phyloP scores from a whole-genome alignment of 2,888 invertebrate genomes.

The Mythimna lalbum region DNA sequence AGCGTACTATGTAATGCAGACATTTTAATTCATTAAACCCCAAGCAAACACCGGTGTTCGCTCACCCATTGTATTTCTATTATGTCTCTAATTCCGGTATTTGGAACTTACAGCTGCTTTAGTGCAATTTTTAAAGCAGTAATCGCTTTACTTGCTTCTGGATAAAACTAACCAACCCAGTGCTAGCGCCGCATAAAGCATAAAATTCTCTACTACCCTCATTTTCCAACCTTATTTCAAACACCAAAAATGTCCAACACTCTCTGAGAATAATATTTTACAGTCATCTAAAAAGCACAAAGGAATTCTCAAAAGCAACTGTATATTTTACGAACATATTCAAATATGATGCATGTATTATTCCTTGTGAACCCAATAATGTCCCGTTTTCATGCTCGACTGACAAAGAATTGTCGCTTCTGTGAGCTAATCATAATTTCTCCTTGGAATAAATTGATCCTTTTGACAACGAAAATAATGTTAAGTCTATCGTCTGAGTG shows the following conservation, averaged over 20 bases:
- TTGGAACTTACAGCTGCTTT: constrained; percentile 4
- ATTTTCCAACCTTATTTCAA: constrained; percentile 58
- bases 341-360: constrained; percentile 67
- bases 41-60: no score
- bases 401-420: constrained; percentile 65
- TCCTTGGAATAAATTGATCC: constrained; percentile 68
- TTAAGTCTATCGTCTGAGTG: constrained; percentile 39
- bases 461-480: constrained; percentile 69
- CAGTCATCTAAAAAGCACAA: constrained; percentile 57
- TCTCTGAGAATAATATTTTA: constrained; percentile 61
- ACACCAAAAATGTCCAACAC: constrained; percentile 60
- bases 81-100: no score
- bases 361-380: constrained; percentile 66
- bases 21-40: not conserved
- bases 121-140: constrained; percentile 6
- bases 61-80: no score
- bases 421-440: constrained; percentile 49
- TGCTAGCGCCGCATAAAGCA: constrained; percentile 27
- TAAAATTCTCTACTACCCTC: constrained; percentile 35
- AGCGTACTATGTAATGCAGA: not conserved
- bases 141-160: constrained; percentile 9
- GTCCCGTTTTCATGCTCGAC: constrained; percentile 64
- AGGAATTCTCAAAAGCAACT: constrained; percentile 51
- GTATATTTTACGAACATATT: constrained; percentile 58
- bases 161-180: constrained; percentile 31